Conservation (phyloP, 2,797 vertebrate species). For the Dromococcyx pavoninus region DNA sequence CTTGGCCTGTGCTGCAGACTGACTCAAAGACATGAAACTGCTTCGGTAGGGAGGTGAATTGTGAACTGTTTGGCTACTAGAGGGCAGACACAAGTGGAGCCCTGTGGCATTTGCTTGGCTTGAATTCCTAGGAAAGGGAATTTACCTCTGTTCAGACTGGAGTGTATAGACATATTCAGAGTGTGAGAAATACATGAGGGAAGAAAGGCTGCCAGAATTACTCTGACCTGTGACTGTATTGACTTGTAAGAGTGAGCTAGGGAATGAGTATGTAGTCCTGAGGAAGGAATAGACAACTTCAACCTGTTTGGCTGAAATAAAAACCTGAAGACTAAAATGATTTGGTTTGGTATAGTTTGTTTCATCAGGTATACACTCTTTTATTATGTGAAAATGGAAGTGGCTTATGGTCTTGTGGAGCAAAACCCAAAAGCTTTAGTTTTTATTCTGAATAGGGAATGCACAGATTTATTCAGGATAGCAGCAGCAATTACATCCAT, state of each 20-base stretch:
- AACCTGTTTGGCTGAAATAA: background rate
- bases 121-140: background rate
- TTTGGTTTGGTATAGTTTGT: background rate
- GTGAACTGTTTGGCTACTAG: background rate
- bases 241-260: background rate
- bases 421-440: background rate
- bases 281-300: background rate
- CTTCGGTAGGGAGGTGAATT: background rate
- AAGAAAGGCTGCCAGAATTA: background rate
- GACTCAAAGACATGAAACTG: background rate
- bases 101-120: background rate
- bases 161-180: background rate
- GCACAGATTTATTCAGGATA: background rate
- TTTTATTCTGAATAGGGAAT: background rate
- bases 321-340: background rate
- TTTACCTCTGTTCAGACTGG: background rate
- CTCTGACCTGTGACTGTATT: background rate
- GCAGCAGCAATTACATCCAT: background rate
- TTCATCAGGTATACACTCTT: background rate
- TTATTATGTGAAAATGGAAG: background rate
- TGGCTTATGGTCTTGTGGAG: rapidly evolving
- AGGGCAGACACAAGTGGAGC: background rate
- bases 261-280: background rate
- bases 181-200: background rate
- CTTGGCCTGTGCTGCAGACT: background rate